A percentile compares a stretch with the other conserved stretches of the same genome.
phyloP scores from a whole-genome alignment of 2,113 vertebrate genomes.

The Paradisaea rubra region DNA sequence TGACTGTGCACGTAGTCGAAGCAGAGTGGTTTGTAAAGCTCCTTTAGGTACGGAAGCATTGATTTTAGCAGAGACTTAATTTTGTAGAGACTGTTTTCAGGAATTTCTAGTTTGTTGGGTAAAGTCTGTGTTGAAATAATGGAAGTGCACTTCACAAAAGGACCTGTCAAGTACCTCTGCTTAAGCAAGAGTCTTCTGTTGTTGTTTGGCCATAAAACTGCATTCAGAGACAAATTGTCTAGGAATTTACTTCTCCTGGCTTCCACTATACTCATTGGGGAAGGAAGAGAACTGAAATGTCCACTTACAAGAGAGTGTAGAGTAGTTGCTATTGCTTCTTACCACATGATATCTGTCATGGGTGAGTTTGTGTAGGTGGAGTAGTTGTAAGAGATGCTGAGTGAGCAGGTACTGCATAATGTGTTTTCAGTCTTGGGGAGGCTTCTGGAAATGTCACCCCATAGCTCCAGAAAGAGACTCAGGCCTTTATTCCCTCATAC shows the following conservation, averaged over 20 bases:
- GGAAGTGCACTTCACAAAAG: not conserved
- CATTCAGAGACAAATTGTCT: not conserved
- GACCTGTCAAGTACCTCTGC: not conserved
- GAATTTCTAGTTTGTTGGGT: not conserved
- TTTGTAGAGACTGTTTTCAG: not conserved
- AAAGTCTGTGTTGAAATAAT: not conserved
- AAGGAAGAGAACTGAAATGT: not conserved
- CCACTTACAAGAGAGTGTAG: not conserved
- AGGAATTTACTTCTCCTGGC: not conserved
- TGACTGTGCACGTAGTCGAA: conserved; percentile 71
- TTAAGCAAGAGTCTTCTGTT: not conserved
- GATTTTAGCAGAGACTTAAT: not conserved
- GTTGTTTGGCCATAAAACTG: not conserved
- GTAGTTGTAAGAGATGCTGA: not conserved
- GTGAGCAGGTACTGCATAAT: not conserved
- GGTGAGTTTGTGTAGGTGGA: not conserved
- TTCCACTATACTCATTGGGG: not conserved
- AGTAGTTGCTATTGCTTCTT: not conserved
- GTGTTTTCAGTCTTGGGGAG: not conserved
- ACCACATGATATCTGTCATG: not conserved
- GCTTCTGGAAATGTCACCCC: not conserved
- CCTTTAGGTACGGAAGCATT: conserved; percentile 73
- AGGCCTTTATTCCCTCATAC: not conserved
- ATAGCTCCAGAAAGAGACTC: not conserved
- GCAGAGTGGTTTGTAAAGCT: conserved; percentile 88